Percentiles rank a stretch among this genome's conserved stretches.
These are phyloP conservation scores for Poeciliopsis gracilis DNA, from an alignment of 2,797 vertebrate species.

Conservation along the genomic window DNA sequence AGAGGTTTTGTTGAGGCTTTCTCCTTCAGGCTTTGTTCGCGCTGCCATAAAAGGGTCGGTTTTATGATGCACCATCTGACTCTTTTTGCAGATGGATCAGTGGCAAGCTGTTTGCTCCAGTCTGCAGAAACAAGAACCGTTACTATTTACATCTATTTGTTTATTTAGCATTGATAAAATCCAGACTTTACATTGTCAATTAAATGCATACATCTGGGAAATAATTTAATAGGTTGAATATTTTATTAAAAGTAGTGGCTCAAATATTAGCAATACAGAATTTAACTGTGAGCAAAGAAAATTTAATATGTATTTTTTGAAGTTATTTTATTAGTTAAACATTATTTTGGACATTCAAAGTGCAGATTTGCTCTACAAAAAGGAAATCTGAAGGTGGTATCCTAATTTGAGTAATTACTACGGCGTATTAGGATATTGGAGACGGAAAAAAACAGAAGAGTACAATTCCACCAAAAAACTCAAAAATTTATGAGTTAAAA, in stretches of 20 bases:
- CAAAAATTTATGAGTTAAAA: too few species aligned
- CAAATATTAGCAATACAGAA: background rate
- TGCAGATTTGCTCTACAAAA: too few species aligned
- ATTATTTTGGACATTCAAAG: too few species aligned
- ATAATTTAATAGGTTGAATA: background rate
- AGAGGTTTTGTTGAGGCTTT: background rate
- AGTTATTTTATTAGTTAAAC: background rate
- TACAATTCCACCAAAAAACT: too few species aligned
- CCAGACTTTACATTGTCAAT: background rate
- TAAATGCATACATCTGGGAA: background rate
- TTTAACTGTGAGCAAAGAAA: background rate
- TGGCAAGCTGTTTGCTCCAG: background rate
- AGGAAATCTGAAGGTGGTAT: too few species aligned
- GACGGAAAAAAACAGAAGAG: too few species aligned
- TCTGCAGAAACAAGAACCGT: background rate
- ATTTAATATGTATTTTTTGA: background rate
- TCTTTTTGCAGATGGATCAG: conserved; percentile 7
- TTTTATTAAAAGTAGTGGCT: background rate
- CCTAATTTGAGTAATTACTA: background rate
- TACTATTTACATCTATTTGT: background rate
- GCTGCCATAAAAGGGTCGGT: background rate
- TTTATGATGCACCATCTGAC: conserved; percentile 16
- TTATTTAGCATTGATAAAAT: background rate
- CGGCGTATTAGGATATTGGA: too few species aligned
- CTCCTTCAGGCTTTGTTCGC: conserved; percentile 2